Conservation (phyloP, 2,113 vertebrate genomes). For the Megalops atlanticus region DNA sequence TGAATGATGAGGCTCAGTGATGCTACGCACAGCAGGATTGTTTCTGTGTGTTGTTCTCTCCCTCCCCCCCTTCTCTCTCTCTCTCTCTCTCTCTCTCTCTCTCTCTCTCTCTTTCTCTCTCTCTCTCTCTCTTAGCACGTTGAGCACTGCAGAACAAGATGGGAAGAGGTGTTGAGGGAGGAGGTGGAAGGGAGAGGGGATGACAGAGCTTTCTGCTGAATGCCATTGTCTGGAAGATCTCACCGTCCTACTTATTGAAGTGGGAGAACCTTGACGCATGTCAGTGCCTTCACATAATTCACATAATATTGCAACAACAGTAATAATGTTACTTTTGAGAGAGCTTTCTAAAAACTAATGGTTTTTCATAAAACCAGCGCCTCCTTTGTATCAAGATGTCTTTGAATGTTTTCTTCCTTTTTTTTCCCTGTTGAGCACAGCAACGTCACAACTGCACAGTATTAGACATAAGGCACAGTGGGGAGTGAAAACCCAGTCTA, state of each 20-base stretch:
- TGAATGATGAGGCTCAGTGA: constrained; percentile 74
- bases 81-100: neutral
- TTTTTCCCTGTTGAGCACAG: neutral
- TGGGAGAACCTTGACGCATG: neutral
- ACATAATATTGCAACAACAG: neutral
- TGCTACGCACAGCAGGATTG: constrained; percentile 69
- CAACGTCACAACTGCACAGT: neutral
- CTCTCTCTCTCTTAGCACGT: neutral
- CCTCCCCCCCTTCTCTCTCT: constrained; percentile 28
- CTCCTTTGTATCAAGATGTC: neutral
- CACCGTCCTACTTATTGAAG: neutral
- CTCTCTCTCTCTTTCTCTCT: constrained; percentile 35
- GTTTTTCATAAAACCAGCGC: neutral
- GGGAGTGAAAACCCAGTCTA: too few relatives aligned
- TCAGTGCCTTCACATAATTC: neutral
- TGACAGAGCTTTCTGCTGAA: neutral
- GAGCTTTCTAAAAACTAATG: neutral
- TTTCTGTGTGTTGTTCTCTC: constrained; percentile 56
- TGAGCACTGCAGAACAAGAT: neutral
- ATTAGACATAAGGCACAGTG: too few relatives aligned
- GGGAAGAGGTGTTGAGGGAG: neutral
- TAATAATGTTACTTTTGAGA: neutral
- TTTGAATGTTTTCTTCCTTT: neutral
- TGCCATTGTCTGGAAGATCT: constrained; percentile 2
- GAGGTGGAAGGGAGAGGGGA: neutral